Conservation (phyloP, 2,888 invertebrate genomes). For the Sarcophaga carnaria region DNA sequence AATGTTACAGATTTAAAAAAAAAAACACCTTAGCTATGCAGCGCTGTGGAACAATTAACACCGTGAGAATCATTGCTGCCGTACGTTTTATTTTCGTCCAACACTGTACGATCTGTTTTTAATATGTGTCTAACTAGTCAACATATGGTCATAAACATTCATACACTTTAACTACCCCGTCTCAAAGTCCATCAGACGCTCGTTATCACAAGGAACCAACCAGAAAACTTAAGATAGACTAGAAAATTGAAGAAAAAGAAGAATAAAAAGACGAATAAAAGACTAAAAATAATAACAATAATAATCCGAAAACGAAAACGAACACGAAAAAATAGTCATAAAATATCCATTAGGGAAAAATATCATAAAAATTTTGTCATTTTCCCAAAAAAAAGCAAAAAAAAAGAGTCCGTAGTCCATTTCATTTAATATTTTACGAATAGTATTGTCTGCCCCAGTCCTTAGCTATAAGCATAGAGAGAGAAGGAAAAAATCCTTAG, state of each 20-base stretch:
- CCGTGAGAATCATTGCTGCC: too few relatives aligned
- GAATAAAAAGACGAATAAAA: not conserved
- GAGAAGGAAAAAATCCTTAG: not conserved
- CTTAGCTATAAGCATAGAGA: not conserved
- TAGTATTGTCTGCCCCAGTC: not conserved
- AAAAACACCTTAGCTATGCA: too few relatives aligned
- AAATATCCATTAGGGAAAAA: slow-evolving; percentile 23
- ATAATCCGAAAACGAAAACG: not conserved
- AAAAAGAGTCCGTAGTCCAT: not conserved
- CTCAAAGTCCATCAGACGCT: not conserved
- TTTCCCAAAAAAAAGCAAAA: not conserved
- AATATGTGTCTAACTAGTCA: not conserved
- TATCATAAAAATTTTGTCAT: slow-evolving; percentile 13
- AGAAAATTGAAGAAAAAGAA: not conserved
- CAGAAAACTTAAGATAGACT: not conserved
- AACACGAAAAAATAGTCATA: slow-evolving; percentile 1
- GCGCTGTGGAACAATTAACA: too few relatives aligned
- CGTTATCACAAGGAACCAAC: not conserved
- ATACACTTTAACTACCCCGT: not conserved
- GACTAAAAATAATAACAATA: not conserved
- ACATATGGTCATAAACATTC: slow-evolving; percentile 4
- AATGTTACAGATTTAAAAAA: too few relatives aligned
- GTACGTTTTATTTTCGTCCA: not conserved
- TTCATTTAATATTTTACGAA: not conserved
- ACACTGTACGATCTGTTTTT: not conserved